phyloP scores from a whole-genome alignment of 2,113 vertebrate species.

The Paraplagusia blochii region DNA sequence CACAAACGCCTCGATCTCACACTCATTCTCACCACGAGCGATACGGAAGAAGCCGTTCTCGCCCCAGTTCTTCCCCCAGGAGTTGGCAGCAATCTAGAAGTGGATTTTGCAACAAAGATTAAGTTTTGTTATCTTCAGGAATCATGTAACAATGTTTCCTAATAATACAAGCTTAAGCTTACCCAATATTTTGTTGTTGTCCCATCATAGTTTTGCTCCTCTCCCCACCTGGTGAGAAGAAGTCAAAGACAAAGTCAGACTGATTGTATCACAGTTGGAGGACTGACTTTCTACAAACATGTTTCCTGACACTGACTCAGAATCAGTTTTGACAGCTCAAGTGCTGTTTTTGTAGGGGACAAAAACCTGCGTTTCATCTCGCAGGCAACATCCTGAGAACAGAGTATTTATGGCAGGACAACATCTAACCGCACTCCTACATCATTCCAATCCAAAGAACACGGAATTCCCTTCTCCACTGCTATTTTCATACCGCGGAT shows the following conservation, averaged over 20 bases:
- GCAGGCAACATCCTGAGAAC: slow-evolving; percentile 57
- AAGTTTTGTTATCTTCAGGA: not conserved
- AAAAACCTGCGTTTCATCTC: slow-evolving; percentile 34
- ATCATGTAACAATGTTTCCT: not conserved
- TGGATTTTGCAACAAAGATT: not conserved
- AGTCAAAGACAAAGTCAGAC: slow-evolving; percentile 21
- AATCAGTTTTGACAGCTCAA: not conserved
- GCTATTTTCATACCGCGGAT: slow-evolving; percentile 26
- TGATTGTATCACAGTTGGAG: slow-evolving; percentile 8
- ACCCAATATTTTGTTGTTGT: slow-evolving; percentile 89
- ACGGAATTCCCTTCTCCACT: slow-evolving; percentile 49
- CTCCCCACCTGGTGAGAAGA: slow-evolving; percentile 85
- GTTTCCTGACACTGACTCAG: not conserved
- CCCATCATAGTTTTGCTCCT: slow-evolving; percentile 80
- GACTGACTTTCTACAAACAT: slow-evolving; percentile 6
- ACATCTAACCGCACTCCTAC: slow-evolving; percentile 21
- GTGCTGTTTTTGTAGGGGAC: not conserved
- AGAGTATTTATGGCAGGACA: slow-evolving; percentile 38
- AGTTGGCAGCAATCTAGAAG: slow-evolving; percentile 89
- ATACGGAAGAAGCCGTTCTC: slow-evolving; percentile 92
- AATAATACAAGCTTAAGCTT: slow-evolving; percentile 31
- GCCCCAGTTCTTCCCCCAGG: slow-evolving; percentile 94
- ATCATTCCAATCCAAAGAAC: slow-evolving; percentile 37
- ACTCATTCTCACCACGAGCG: slow-evolving; percentile 88
- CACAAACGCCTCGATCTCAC: slow-evolving; percentile 92